Percentiles rank a stretch among this genome's conserved stretches.
These are phyloP conservation scores for Myotis pilosus DNA, from an alignment of 2,797 vertebrate species.

Conservation along the genomic window DNA sequence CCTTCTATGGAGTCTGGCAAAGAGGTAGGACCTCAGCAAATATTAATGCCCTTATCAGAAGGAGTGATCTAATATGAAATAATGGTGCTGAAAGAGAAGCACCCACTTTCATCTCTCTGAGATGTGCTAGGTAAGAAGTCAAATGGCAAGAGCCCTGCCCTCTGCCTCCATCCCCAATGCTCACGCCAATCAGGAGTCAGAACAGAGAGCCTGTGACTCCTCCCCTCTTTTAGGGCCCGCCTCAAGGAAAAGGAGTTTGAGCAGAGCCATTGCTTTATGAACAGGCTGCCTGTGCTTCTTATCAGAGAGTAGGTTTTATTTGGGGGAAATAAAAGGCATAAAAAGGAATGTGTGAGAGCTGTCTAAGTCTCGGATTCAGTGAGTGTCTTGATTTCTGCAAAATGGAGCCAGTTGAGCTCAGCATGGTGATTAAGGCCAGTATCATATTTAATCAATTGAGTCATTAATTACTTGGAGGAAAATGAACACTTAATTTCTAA, in stretches of 20 bases:
- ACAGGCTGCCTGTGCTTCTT: background rate
- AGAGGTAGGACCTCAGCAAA: background rate
- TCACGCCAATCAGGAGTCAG: background rate
- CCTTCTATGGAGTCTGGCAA: background rate
- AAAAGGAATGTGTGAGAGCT: background rate
- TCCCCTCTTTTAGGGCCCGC: accelerated
- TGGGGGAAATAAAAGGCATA: background rate
- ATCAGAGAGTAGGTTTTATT: background rate
- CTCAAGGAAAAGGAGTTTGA: background rate
- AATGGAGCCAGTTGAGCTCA: conserved; percentile 35
- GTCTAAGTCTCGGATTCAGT: background rate
- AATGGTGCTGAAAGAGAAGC: background rate
- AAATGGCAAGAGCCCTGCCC: background rate
- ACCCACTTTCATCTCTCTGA: background rate
- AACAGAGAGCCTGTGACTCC: background rate
- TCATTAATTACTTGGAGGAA: conserved; percentile 65
- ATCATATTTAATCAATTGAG: conserved; percentile 62
- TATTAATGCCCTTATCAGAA: background rate
- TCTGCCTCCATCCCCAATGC: background rate
- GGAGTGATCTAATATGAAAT: background rate
- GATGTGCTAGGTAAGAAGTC: background rate
- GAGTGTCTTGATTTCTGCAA: background rate
- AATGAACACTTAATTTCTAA: conserved; percentile 63
- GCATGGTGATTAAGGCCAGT: conserved; percentile 3
- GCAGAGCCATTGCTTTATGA: background rate